Base-by-base conservation (phyloP, 2,888 invertebrate genomes). In the Melanostoma mellinum region DNA sequence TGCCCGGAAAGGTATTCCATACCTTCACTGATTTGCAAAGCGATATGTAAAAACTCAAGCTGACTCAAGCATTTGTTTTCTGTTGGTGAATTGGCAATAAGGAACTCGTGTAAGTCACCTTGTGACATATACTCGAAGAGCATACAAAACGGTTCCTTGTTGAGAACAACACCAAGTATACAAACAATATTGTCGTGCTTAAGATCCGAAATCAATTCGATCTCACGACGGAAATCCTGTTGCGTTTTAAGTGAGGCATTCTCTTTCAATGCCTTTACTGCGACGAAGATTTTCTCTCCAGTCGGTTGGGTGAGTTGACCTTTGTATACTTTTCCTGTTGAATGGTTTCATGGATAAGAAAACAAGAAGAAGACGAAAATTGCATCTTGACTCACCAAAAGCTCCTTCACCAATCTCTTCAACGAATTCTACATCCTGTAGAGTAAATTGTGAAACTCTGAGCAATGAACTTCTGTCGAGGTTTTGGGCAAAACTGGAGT, bases 111-210 rank as follows among this genome's bases (percentile, higher is more conserved):
- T 67, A 99, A 93, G 91, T 99, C 99, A 0, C 99, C 99, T 90
- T 97, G 95, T 0, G 97, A 96, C 98, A 99, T 99, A 89, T 97
- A 98, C 91, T 99, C 99, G 92, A 99, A 99, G 32, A 99, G 92
- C 97, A 99, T 98, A 89, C 98, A 98, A 90, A 96, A 93, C 0
- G 98, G 98, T 88, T 97, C 96, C 87, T 97, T 96, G 87, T 96
- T 95, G 80, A 97, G 93, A 74, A 97, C 96, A 6, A 98, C 97
- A 0, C 98, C 99, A 76, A 99, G 93, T 86, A 99, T 94, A 91
- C 98, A 97, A 52, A 99, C 97, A 87, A 99, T 97, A 90, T 99
- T 98, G 0, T 97, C 97, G 92, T 99, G 99, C 84, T 96, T 95
- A 79, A 99, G 92, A 90, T 98, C 98, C 0, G 97, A 97, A 93